phyloP scores from a whole-genome alignment of 1,140 invertebrate genomes.

The Anthonomus grandis region DNA sequence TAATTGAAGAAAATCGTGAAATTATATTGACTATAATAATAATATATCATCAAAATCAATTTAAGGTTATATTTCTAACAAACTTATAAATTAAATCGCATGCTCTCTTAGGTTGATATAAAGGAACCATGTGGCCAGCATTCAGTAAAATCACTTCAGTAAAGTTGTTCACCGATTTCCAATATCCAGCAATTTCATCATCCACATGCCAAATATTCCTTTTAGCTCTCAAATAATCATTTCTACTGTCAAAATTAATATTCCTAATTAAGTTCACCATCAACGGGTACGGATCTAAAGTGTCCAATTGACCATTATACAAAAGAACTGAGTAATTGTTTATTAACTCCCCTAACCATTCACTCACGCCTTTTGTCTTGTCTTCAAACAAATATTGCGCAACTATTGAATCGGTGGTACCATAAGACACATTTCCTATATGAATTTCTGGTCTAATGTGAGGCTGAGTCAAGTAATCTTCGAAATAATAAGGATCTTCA shows the following conservation, averaged over 20 bases:
- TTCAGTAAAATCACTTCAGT: slow-evolving; percentile 71
- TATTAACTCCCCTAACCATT: slow-evolving; percentile 67
- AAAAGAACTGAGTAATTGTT: slow-evolving; percentile 64
- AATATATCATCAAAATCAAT: no score
- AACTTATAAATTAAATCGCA: slow-evolving; percentile 73
- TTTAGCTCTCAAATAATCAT: slow-evolving; percentile 59
- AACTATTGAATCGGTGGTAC: slow-evolving; percentile 55
- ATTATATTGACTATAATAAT: no score
- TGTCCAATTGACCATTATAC: slow-evolving; percentile 82
- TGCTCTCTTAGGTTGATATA: slow-evolving; percentile 71
- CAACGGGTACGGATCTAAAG: slow-evolving; percentile 76
- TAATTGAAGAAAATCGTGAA: no score
- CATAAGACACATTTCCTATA: slow-evolving; percentile 52
- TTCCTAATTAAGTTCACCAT: slow-evolving; percentile 67
- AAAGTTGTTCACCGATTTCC: slow-evolving; percentile 65
- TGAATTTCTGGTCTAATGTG: slow-evolving; percentile 54
- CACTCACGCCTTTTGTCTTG: slow-evolving; percentile 77
- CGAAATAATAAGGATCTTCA: slow-evolving; percentile 15
- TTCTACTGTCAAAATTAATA: slow-evolving; percentile 60
- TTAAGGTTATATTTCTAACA: slow-evolving; percentile 56
- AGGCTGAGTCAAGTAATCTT: slow-evolving; percentile 31
- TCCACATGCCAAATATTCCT: slow-evolving; percentile 65
- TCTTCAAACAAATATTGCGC: slow-evolving; percentile 70
- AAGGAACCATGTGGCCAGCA: slow-evolving; percentile 77
- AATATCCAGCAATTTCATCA: slow-evolving; percentile 68